Percentiles rank a stretch among this genome's conserved stretches.
phyloP scores from a whole-genome alignment of 2,888 invertebrate species.

The Metellina segmentata region DNA sequence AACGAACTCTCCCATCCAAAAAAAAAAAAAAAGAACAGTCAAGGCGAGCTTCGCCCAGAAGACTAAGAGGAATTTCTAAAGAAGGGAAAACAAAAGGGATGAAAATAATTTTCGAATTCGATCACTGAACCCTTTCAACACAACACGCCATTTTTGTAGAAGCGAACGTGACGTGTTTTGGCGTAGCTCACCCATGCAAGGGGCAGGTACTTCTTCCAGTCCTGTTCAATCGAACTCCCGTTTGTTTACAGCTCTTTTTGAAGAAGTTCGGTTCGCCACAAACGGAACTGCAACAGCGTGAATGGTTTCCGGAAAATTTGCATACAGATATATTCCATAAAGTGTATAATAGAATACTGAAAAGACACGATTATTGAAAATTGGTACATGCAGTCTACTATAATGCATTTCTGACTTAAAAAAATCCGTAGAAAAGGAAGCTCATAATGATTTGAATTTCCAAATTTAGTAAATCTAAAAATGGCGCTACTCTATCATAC shows the following conservation, averaged over 20 bases:
- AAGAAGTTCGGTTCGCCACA: neutral
- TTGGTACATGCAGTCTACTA: too few relatives aligned
- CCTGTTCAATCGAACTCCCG: neutral
- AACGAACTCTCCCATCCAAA: neutral
- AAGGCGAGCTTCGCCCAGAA: neutral
- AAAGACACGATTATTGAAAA: too few relatives aligned
- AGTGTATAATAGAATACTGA: too few relatives aligned
- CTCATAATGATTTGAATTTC: too few relatives aligned
- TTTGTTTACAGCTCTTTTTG: neutral
- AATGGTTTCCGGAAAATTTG: neutral
- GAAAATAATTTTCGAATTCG: conserved; percentile 31
- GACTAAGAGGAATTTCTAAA: neutral
- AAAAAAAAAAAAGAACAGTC: neutral
- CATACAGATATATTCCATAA: too few relatives aligned
- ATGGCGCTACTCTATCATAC: too few relatives aligned
- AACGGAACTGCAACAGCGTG: neutral
- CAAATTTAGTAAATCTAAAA: too few relatives aligned
- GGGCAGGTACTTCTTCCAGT: neutral
- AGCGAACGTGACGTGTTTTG: conserved; percentile 16
- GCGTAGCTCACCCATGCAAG: conserved; percentile 16
- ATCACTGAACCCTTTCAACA: conserved; percentile 58
- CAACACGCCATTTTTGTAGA: conserved; percentile 16
- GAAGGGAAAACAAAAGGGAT: conserved; percentile 13
- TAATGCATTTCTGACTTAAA: too few relatives aligned
- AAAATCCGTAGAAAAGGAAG: too few relatives aligned